Evolutionary conservation across 2,888 invertebrate genomes (phyloP), one percentile per base, ranked within the genome.

Genomic region (Macaria liturata): DNA sequence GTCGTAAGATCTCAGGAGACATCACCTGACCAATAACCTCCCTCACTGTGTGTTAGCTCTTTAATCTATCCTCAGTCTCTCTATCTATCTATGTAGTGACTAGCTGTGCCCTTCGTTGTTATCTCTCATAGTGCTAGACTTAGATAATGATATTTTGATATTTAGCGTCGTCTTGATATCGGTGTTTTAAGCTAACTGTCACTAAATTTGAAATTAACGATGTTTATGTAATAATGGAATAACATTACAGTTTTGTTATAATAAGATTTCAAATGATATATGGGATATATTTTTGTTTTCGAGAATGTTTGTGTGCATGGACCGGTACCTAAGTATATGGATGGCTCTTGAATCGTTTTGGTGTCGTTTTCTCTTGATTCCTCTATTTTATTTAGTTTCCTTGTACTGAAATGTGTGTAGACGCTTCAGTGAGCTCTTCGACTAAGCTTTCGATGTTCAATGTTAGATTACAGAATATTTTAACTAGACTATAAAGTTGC

Each of bases 51-150:
- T 61, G 74, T 75, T 78, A 78, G 76, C 72, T 72, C 69, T 70
- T 66, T 63, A 68, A 65, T 70, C 73, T 74, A 79, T 78, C 75
- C 76, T 72, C 8, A 71, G 74, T 54, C 52, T 78, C 78, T 80
- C 74, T 66, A 49, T 83, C 75, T 58, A 80, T 81, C 79, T 81
- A 74, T 74, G 69, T 73, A 74, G 72, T 75, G 45, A 76, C 8
- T 42, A 84, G 84, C 76, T 86, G 83, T 71, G 82, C 71, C 82
- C 90, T 90, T 90, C 89, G 90, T 91, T 91, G 91, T 91, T 91
- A 86, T 83, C 81, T 87, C 83, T 86, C 84, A 74, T 78, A 78
- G 85, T 83, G 84, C 84, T 79, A 75, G 80, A 37, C 72, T 80
- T 84, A 87, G 84, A 79, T 68, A 74, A 65, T 59, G 81, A 88